Percentiles rank a stretch among this genome's conserved stretches.
Evolutionary conservation across 2,797 vertebrate species (phyloP).

Genomic region (Intellagama lesueurii): DNA sequence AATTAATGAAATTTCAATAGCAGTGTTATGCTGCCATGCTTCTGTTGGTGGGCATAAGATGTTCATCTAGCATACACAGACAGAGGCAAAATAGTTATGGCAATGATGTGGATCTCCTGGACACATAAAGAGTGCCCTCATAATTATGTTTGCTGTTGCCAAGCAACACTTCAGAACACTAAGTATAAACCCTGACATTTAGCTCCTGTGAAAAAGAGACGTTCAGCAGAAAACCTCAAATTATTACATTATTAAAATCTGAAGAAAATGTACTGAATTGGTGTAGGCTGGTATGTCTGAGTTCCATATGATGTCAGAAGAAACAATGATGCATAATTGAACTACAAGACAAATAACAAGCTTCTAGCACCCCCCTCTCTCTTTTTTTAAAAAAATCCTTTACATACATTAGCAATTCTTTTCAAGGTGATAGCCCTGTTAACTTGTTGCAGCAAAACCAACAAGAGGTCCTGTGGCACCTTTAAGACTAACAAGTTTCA

Average conservation of each 20-base stretch:
- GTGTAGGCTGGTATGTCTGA: slow-evolving; percentile 19
- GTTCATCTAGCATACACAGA: not conserved
- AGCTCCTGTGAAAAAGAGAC: slow-evolving; percentile 30
- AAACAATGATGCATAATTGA: not conserved
- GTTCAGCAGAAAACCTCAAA: slow-evolving; percentile 29
- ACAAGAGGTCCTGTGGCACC: no score
- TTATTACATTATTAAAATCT: slow-evolving; percentile 45
- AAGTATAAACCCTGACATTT: slow-evolving; percentile 47
- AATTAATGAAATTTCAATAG: not conserved
- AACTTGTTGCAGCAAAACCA: no score
- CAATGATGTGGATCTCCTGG: slow-evolving; percentile 1
- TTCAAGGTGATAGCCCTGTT: no score
- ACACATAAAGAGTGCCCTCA: slow-evolving; percentile 31
- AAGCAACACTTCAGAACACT: slow-evolving; percentile 53
- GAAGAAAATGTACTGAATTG: slow-evolving; percentile 12
- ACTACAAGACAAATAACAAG: slow-evolving; percentile 1
- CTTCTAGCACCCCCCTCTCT: not conserved
- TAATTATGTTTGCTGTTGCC: slow-evolving; percentile 50
- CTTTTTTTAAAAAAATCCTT: slow-evolving; percentile 9
- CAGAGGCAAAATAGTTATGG: slow-evolving; percentile 45
- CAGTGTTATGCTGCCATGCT: slow-evolving; percentile 11
- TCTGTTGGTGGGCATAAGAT: not conserved
- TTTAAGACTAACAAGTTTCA: no score
- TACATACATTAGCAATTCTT: slow-evolving; percentile 1
- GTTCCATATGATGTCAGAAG: slow-evolving; percentile 18